Evolutionary conservation across 2,797 vertebrate genomes (phyloP), one percentile per base, ranked within the genome.

Genomic region (Esox lucius): DNA sequence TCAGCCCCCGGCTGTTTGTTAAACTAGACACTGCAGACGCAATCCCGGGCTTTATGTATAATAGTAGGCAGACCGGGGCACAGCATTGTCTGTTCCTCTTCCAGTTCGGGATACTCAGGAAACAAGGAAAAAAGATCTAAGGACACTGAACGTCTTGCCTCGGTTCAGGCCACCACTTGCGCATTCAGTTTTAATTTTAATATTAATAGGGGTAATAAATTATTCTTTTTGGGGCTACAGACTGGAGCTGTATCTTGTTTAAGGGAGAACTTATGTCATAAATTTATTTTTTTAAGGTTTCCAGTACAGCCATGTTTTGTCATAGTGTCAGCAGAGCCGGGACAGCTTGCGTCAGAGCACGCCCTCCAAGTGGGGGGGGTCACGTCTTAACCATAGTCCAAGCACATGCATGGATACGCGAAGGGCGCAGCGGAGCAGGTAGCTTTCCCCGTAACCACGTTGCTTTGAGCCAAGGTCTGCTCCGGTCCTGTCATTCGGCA

Each of bases 401-500:
- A 65, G 13, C 26, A 28, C 13, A 26, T 31, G 28, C 16, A 28
- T 11, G 15, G 26, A 12, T 13, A 31, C 15, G 12, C 5, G 53
- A 56, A 6, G 26, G 26, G 6, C 62, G 17, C 13, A 2, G 28
- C 15, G 28, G 12, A 31, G 28, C 24, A 31, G 62, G 28, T 35
- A 59, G 53, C 49, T 12, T 9, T 59, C 53, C 53, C 53, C n/a
- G 28, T 46, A 35, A 26, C 56, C 28, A 72, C 11, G 19, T 22
- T 69, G 68, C 12, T n/a, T 22, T 39, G 9, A 26, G 39, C 42
- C 12, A 39, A 73, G 42, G 49, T 9, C 4, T 12, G 59, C 5
- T 66, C n/a, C 75, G 48, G 49, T 61, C 67, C 33, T 75, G 51
- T 33, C 68, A 39, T 72, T 62, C 31, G 59, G n/a, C n/a, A 59